Evolutionary conservation across 1,140 invertebrate species (phyloP).

Genomic region (Samia ricini): DNA sequence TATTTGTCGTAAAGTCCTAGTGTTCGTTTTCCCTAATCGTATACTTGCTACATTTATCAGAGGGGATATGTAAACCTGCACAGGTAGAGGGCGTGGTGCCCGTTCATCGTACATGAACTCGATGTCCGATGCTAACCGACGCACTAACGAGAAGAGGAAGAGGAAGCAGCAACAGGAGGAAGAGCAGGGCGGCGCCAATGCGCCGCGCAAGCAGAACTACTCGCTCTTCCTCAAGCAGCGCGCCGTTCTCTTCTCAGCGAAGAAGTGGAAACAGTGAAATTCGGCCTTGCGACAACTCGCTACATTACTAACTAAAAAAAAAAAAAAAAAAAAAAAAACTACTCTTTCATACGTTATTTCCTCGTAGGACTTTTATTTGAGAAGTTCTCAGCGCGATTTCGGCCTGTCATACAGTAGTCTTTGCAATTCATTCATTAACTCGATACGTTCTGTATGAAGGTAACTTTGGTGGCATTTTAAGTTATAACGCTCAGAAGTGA

Average conservation of each 20-base stretch:
- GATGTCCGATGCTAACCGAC: constrained; percentile 21
- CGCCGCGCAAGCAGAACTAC: constrained; percentile 65
- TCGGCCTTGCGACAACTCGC: constrained; percentile 13
- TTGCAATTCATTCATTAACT: too few species aligned
- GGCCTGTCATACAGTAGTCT: too few species aligned
- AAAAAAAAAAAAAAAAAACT: too few species aligned
- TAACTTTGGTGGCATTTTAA: too few species aligned
- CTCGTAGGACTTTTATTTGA: too few species aligned
- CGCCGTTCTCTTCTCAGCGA: constrained; percentile 72
- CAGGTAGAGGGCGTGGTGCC: constrained; percentile 44
- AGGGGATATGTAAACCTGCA: background rate
- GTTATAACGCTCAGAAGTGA: too few species aligned
- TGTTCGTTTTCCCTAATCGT: too few species aligned
- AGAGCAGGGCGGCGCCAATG: constrained; percentile 5
- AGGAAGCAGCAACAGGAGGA: background rate
- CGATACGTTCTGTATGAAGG: too few species aligned
- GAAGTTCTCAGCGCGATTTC: too few species aligned
- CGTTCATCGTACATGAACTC: constrained; percentile 18
- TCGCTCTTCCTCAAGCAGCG: constrained; percentile 74
- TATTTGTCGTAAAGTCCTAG: too few species aligned
- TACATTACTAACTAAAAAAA: constrained; percentile 11
- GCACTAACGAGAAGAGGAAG: constrained; percentile 24
- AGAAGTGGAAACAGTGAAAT: constrained; percentile 71
- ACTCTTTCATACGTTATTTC: background rate
- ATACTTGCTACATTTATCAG: too few species aligned